Conservation (phyloP, 2,113 vertebrate species). For the Megaptera novaeangliae region DNA sequence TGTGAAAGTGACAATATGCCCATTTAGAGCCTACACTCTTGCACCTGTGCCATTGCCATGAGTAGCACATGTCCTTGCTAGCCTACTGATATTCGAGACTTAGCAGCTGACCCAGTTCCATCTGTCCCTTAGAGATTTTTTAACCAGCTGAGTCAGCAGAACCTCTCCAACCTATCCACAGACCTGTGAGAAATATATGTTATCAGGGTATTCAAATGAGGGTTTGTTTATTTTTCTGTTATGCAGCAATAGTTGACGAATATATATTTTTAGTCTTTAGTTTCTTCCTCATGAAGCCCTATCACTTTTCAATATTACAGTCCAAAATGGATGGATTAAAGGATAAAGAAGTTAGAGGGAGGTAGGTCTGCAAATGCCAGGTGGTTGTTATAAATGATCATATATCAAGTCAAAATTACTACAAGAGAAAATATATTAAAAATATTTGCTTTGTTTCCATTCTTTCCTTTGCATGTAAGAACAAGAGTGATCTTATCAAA, state of each 20-base stretch:
- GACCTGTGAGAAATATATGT: background rate
- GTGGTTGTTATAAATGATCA: background rate
- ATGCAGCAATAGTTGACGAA: background rate
- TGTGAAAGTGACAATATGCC: background rate
- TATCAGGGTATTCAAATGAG: background rate
- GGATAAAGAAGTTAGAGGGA: background rate
- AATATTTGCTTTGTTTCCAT: background rate
- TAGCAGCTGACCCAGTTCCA: background rate
- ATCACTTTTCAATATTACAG: background rate
- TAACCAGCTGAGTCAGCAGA: background rate
- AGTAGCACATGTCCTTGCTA: background rate
- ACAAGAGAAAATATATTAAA: background rate
- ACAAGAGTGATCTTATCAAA: background rate
- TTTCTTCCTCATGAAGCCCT: background rate
- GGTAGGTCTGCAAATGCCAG: background rate
- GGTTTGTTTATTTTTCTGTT: background rate
- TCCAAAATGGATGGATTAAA: background rate
- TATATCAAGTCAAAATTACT: background rate
- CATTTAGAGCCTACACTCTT: background rate
- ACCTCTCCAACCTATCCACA: background rate
- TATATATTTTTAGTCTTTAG: background rate
- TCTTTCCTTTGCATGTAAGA: background rate
- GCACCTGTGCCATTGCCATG: background rate
- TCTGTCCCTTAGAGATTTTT: background rate
- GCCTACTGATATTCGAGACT: background rate